Evolutionary conservation across 2,113 vertebrate genomes (phyloP).

Genomic region (Bothrops jararaca): DNA sequence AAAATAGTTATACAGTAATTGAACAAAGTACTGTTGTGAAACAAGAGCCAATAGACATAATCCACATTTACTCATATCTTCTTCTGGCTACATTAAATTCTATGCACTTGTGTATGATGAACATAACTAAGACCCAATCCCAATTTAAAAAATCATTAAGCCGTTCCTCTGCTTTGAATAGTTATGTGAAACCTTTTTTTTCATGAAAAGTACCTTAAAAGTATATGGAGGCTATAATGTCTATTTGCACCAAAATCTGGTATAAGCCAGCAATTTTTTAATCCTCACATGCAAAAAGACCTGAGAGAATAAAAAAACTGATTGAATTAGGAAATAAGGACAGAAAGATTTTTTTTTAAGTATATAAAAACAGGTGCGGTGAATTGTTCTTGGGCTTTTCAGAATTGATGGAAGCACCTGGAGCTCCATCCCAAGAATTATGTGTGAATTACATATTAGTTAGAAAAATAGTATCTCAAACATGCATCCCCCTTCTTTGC

Average conservation of each 20-base stretch:
- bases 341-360: slow-evolving; percentile 44
- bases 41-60: slow-evolving; percentile 9
- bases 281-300: no score
- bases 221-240: neutral
- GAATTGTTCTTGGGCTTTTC: neutral
- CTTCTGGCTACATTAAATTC: no score
- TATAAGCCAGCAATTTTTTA: slow-evolving; percentile 28
- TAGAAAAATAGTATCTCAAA: neutral
- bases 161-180: no score
- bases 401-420: slow-evolving; percentile 58
- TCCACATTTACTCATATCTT: neutral
- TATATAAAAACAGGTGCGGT: slow-evolving; percentile 34
- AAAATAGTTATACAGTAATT: no score
- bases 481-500: neutral
- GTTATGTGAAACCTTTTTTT: neutral
- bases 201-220: neutral
- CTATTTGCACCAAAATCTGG: neutral
- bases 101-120: no score
- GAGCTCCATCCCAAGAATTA: slow-evolving; percentile 75
- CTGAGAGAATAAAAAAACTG: slow-evolving; percentile 46
- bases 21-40: slow-evolving; percentile 33
- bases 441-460: slow-evolving; percentile 54
- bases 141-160: no score
- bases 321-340: slow-evolving; percentile 52
- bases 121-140: no score